Base-by-base conservation (phyloP, 2,888 invertebrate species). In the Dione vanillae region DNA sequence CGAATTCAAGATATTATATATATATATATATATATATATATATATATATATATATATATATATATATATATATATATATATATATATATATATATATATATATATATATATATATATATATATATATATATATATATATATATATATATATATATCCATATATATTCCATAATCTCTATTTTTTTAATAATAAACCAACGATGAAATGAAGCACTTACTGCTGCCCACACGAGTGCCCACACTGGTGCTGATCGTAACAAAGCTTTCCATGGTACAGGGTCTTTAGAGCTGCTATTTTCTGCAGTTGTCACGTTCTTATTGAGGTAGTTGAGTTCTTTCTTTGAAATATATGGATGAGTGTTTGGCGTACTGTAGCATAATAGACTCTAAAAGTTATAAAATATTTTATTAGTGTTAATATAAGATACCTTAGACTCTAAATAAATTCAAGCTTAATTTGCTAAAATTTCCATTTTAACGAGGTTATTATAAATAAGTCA, bases 181-280 rank as follows among this genome's bases (percentile, higher is more conserved):
- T 2, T 27, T 27, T 27, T 27, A 3, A 27, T 27, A 27, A 27
- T 27, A 27, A 27, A 27, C 27, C 27, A 27, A 3, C n/a, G n/a
- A n/a, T n/a, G n/a, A 40, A 65, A 72, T 65, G 69, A 69, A 41
- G n/a, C 51, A 88, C 94, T 94, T 80, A 94, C 93, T 76, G 96
- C 96, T 72, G 96, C 96, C 64, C 93, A 94, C 14, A 96, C 95
- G 16, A 97, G 82, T 0, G 96, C 96, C 94, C 96, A 95, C 73
- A 96, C 92, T 0, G 96, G 95, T n/a, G 94, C 89, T 5, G 95
- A 96, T 2, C 94, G 94, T 7, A 96, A 79, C 37, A 97, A 94
- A 0, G 93, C 94, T 78, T 91, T 94, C 96, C 96, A 97, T 0
- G 97, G 97, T 0, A 96, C 95, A 0, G 95, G 94, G 51, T 95